A percentile compares a stretch with the other conserved stretches of the same genome.
phyloP scores from a whole-genome alignment of 1,140 invertebrate genomes.

The Diachasma alloeum region DNA sequence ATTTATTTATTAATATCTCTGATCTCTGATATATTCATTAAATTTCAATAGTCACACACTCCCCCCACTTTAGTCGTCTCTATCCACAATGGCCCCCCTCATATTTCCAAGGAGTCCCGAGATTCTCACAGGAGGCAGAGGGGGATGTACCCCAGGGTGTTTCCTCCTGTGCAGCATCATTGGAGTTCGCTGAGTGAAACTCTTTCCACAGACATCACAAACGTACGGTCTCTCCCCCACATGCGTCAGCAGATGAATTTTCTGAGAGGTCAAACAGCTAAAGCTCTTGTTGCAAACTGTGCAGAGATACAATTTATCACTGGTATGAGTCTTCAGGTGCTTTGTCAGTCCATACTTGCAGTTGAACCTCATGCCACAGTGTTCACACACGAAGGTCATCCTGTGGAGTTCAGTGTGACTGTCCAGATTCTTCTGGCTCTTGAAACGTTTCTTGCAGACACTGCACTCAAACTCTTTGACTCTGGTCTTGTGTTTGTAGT shows the following conservation, averaged over 20 bases:
- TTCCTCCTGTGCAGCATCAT: constrained; percentile 63
- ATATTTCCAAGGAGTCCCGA: constrained; percentile 54
- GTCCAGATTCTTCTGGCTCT: constrained; percentile 61
- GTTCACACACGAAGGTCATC: constrained; percentile 66
- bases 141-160: constrained; percentile 66
- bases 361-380: constrained; percentile 70
- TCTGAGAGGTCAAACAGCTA: constrained; percentile 59
- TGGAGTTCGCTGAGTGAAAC: constrained; percentile 62
- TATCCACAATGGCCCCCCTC: constrained; percentile 53
- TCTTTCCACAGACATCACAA: constrained; percentile 64
- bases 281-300: constrained; percentile 70
- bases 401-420: constrained; percentile 60
- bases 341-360: constrained; percentile 71
- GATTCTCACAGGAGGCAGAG: constrained; percentile 55
- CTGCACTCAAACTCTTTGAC: constrained; percentile 62
- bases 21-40: background rate
- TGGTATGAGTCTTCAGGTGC: constrained; percentile 71
- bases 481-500: constrained; percentile 63
- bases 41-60: no score
- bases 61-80: constrained; percentile 2
- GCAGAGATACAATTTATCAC: constrained; percentile 73
- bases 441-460: constrained; percentile 62
- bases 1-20: no score
- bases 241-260: constrained; percentile 62
- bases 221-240: constrained; percentile 66